phyloP scores from a whole-genome alignment of 2,888 invertebrate genomes.

The Rosalia funebris region DNA sequence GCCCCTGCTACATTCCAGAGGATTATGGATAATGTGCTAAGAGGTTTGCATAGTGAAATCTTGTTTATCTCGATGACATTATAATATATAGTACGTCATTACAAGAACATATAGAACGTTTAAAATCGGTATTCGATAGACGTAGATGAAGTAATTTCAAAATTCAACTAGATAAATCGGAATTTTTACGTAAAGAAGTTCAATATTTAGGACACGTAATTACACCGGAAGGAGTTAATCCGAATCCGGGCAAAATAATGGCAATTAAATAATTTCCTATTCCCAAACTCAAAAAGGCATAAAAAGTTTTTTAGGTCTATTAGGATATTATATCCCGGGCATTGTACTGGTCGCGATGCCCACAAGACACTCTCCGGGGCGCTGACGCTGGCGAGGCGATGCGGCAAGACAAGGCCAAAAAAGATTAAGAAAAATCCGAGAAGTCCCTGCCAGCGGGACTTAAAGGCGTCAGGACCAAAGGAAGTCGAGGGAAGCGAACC shows the following conservation, averaged over 20 bases:
- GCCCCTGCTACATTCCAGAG: neutral
- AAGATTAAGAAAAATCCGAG: no score
- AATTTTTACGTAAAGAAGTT: constrained; percentile 1
- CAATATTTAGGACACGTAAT: neutral
- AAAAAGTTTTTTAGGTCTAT: neutral
- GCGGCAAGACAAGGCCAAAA: no score
- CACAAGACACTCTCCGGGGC: no score
- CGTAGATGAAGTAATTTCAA: neutral
- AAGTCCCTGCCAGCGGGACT: no score
- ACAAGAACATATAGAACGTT: neutral
- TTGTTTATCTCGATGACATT: neutral
- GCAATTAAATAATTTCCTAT: neutral
- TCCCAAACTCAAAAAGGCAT: neutral
- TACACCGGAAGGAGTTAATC: neutral
- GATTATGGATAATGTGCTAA: neutral
- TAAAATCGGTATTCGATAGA: neutral
- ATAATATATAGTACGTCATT: neutral
- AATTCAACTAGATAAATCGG: neutral
- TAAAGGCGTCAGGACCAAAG: no score
- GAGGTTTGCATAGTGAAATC: neutral
- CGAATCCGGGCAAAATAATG: neutral
- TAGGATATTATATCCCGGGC: neutral
- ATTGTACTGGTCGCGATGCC: no score
- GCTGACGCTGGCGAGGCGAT: no score
- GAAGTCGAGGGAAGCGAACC: no score